Evolutionary conservation across 1,140 invertebrate species (phyloP), one percentile per base, ranked within the genome.

Genomic region (Drosophila yakuba): DNA sequence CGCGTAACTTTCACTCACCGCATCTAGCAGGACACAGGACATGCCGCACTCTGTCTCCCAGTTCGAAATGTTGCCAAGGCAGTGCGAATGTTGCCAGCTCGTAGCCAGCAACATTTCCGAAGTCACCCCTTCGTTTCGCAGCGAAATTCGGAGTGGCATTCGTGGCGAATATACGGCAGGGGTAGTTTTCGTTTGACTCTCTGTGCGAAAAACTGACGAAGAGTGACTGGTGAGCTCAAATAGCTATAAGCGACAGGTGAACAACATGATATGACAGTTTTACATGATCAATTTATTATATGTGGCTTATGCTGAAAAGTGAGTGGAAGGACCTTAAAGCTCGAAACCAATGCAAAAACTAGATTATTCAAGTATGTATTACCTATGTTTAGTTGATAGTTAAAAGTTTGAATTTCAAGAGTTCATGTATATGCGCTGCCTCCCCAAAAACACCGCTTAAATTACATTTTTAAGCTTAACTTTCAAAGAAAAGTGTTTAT

Each of bases 21-120:
- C 54, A 66, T 66, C 66, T 75, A 75, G 43, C 64, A 44, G 43
- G 51, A 48, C 73, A 75, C 64, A 44, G 43, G 51, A 48, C 73
- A 75, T 52, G 61, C 23, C 5, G 48, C 56, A 55, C 32, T 48
- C 43, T 36, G 23, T 50, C 44, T 54, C 43, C 20, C 28, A 66
- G 52, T 45, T 71, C 68, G 38, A 54, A 77, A 77, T 77, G 74
- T 78, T 78, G 64, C 74, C 1, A 48, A 10, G 2, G 1, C 12
- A 20, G 6, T 8, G 57, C 51, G 32, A 54, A 77, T 77, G 74
- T 77, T 78, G 74, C 64, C 45, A 43, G 10, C 36, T 39, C 35
- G 39, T 52, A 38, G 48, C 8, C 15, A 36, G 47, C 36, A 63
- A 68, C 25, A 38, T 17, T 47, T 25, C 8, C 6, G 14, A 11